Conservation (phyloP, 1,140 invertebrate genomes). For the Popillia japonica region DNA sequence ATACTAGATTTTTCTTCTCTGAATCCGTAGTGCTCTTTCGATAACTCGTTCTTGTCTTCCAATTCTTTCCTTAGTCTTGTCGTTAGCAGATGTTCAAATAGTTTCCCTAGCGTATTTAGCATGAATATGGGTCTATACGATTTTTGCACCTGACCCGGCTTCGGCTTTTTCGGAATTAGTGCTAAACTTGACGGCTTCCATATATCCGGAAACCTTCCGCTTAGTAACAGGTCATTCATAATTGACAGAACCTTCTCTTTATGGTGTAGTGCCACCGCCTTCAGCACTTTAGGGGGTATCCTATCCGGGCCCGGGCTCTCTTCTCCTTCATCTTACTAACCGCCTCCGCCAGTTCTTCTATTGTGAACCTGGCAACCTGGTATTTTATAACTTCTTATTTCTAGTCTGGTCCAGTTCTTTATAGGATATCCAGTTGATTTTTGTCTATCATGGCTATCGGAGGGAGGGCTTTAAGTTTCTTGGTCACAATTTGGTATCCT, state of each 20-base stretch:
- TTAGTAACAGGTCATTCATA: no score
- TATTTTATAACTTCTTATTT: background rate
- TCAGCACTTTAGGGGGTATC: no score
- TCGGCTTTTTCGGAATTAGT: no score
- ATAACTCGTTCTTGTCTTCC: no score
- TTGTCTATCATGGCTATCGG: background rate
- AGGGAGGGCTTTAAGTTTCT: no score
- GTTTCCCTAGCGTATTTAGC: background rate
- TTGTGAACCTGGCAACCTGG: background rate
- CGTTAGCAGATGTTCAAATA: background rate
- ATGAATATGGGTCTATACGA: background rate
- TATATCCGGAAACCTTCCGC: no score
- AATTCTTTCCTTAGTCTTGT: background rate
- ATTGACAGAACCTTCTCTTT: no score
- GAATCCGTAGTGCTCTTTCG: no score
- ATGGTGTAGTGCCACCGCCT: no score
- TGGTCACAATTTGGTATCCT: no score
- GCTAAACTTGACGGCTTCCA: no score
- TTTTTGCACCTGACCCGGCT: no score
- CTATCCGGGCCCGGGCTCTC: slow-evolving; percentile 26
- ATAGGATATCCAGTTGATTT: background rate
- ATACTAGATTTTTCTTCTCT: background rate
- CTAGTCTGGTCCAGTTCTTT: background rate
- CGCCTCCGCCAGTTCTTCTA: background rate
- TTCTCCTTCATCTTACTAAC: slow-evolving; percentile 2